phyloP scores from a whole-genome alignment of 2,888 invertebrate species.

The Autographa pulchrina region DNA sequence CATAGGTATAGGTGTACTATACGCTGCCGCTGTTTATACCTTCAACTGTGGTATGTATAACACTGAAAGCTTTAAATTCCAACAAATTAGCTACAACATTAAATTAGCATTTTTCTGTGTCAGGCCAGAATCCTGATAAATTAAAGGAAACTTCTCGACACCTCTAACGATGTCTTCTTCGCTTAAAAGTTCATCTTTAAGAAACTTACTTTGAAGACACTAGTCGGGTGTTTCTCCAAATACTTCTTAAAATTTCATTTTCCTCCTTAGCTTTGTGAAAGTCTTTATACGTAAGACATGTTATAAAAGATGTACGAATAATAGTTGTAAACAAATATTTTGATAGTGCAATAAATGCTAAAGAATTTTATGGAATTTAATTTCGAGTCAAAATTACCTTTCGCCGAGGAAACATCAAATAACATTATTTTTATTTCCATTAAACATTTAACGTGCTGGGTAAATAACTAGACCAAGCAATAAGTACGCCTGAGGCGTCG shows the following conservation, averaged over 20 bases:
- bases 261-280: not conserved
- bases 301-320: not conserved
- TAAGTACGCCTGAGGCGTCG: slow-evolving; percentile 84
- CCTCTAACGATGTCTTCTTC: slow-evolving; percentile 75
- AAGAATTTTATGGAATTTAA: slow-evolving; percentile 4
- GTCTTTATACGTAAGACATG: not conserved
- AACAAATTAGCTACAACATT: slow-evolving; percentile 25
- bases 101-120: slow-evolving; percentile 37
- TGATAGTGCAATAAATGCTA: not conserved
- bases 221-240: slow-evolving; percentile 64
- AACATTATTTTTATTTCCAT: slow-evolving; percentile 68
- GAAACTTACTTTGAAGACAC: slow-evolving; percentile 68
- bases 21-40: no score
- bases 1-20: no score
- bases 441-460: slow-evolving; percentile 76
- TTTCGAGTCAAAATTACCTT: slow-evolving; percentile 14
- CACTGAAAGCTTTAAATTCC: not conserved
- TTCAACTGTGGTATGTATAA: not conserved
- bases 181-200: slow-evolving; percentile 68
- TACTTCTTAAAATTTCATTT: slow-evolving; percentile 2
- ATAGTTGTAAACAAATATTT: not conserved
- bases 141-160: slow-evolving; percentile 72
- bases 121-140: slow-evolving; percentile 59
- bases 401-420: slow-evolving; percentile 44
- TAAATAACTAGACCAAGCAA: slow-evolving; percentile 80